Conservation (phyloP, 92 coral and sea anemone species). For the Zoanthus solanderi region DNA sequence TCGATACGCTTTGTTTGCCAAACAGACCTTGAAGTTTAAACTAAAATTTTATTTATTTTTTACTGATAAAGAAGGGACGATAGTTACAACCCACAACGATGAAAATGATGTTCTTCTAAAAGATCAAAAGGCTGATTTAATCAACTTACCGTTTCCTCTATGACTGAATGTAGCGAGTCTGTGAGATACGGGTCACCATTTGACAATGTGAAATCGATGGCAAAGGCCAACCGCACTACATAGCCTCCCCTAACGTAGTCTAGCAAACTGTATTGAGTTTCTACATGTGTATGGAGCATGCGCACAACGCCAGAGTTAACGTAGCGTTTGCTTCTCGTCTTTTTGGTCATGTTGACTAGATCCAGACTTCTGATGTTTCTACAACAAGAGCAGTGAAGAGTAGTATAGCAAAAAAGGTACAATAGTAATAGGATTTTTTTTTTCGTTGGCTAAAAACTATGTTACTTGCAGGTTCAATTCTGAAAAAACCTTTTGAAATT, state of each 20-base stretch:
- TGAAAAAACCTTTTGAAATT: too few species aligned
- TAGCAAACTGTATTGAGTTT: conserved; percentile 84
- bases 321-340: conserved; percentile 68
- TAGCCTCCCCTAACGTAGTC: conserved; percentile 95
- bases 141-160: conserved; percentile 70
- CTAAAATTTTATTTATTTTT: too few species aligned
- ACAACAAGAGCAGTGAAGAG: background rate
- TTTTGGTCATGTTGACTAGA: conserved; percentile 70
- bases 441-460: too few species aligned
- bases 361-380: conserved; percentile 70
- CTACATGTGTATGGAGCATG: conserved; percentile 82
- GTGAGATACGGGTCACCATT: conserved; percentile 83
- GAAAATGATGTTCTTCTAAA: too few species aligned
- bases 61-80: too few species aligned
- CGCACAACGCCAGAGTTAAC: conserved; percentile 80
- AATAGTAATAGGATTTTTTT: too few species aligned
- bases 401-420: background rate
- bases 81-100: too few species aligned
- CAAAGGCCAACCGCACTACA: conserved; percentile 80
- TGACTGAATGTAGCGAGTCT: conserved; percentile 76
- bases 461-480: too few species aligned
- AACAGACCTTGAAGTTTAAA: too few species aligned
- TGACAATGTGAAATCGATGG: conserved; percentile 91
- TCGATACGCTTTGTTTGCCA: too few species aligned
- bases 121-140: too few species aligned